phyloP scores from a whole-genome alignment of 30 jellyfish, hydroid and myxozoan species.

The Hydra vulgaris region DNA sequence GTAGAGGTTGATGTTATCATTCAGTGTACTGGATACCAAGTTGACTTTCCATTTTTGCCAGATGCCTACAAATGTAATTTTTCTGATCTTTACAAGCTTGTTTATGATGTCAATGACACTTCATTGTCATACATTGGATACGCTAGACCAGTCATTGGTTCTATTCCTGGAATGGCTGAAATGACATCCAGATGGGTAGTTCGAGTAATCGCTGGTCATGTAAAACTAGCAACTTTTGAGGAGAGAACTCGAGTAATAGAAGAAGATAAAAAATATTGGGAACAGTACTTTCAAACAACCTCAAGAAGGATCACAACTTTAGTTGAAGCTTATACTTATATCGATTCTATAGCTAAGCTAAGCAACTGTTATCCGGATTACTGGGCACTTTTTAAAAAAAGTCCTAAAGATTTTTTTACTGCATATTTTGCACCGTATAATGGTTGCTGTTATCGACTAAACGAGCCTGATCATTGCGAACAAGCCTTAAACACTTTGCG shows the following conservation, averaged over 20 bases:
- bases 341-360: conserved; percentile 52
- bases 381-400: conserved; percentile 50
- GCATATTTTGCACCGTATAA: conserved; percentile 74
- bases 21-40: conserved; percentile 69
- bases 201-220: conserved; percentile 46
- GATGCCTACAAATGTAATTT: neutral
- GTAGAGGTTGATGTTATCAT: conserved; percentile 53
- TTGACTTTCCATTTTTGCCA: conserved; percentile 55
- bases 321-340: conserved; percentile 73
- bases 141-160: conserved; percentile 80
- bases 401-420: conserved; percentile 48
- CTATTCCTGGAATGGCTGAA: conserved; percentile 79
- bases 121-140: conserved; percentile 63
- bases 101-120: conserved; percentile 46
- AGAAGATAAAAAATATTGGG: conserved; percentile 54
- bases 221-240: conserved; percentile 16
- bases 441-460: conserved; percentile 61
- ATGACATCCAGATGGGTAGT: conserved; percentile 77
- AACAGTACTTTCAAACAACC: conserved; percentile 52
- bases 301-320: conserved; percentile 58
- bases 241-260: conserved; percentile 22
- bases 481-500: conserved; percentile 47
- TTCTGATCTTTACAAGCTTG: conserved; percentile 59
- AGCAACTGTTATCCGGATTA: conserved; percentile 63
- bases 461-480: conserved; percentile 41